Evolutionary conservation across 2,888 invertebrate genomes (phyloP), one percentile per base, ranked within the genome.

Genomic region (Dioctria rufipes): DNA sequence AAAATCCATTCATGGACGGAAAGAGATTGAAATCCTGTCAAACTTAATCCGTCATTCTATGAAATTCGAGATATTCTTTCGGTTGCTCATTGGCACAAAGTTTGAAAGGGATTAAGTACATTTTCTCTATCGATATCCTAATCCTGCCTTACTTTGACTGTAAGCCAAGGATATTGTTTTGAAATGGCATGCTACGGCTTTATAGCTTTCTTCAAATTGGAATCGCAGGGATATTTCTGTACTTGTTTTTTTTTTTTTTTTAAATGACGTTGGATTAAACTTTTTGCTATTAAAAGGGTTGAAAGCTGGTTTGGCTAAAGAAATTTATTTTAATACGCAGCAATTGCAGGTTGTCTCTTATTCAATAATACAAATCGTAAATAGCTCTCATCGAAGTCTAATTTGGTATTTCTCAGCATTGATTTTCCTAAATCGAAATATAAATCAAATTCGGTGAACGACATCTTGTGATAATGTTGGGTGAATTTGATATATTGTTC

Each of bases 391-490:
- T 25, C 0, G 54, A 11, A 54, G 3, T 8, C 25, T 69, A 69
- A 69, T 69, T 69, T 69, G 39, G 51, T 11, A 69, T 49, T 69
- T 39, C 69, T 69, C 69, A 69, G 11, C 67, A 67, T 25, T 9
- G 69, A 69, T 69, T 69, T 65, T 37, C 51, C 9, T 4, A 69
- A 39, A 49, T 11, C 51, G 39, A 9, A n/a, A 69, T 51, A 69
- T 69, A 69, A 69, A 69, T 69, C 69, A 69, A 11, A 69, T 69
- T 69, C 51, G 49, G 69, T 51, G 69, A 69, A 69, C 69, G 69
- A 69, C 69, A 69, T 69, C 69, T 54, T 69, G 69, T 69, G 69
- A 69, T 69, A 69, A 69, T 69, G 69, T 51, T 69, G 51, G 51
- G 69, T 69, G 51, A 69, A 69, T 51, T 69, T 69, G 69, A 69